Percentiles rank a stretch among this genome's conserved stretches.
These are phyloP conservation scores for Phyllotreta cruciferae DNA, from an alignment of 2,888 invertebrate genomes.

Conservation along the genomic window DNA sequence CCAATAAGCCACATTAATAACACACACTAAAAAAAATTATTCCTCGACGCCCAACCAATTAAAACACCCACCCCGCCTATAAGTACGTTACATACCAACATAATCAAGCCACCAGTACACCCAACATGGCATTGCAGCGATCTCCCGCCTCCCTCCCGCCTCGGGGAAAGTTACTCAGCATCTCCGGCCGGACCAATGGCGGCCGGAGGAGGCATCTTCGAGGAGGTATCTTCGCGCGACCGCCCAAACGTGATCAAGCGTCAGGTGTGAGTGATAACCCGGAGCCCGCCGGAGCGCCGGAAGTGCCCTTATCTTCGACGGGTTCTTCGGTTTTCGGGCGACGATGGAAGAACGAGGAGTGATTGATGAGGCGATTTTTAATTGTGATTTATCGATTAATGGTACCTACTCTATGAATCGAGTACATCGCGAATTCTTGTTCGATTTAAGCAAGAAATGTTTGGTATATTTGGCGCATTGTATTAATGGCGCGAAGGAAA, in stretches of 20 bases:
- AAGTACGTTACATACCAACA: not conserved
- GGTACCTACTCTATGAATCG: too few relatives aligned
- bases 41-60: not conserved
- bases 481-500: not conserved
- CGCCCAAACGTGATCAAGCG: constrained; percentile 61
- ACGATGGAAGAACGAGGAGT: constrained; percentile 1
- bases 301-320: constrained; percentile 53
- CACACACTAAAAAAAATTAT: too few relatives aligned
- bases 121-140: constrained; percentile 36
- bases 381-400: too few relatives aligned
- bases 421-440: too few relatives aligned
- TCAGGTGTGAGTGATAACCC: constrained; percentile 61
- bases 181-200: constrained; percentile 53
- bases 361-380: too few relatives aligned
- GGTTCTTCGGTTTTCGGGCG: constrained; percentile 47
- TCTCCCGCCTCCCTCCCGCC: constrained; percentile 3
- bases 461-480: too few relatives aligned
- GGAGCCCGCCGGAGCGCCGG: constrained; percentile 52
- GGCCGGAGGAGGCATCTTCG: constrained; percentile 54
- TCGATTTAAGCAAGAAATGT: too few relatives aligned
- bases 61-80: constrained; percentile 18
- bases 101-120: constrained; percentile 26
- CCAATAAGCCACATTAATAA: too few relatives aligned
- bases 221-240: constrained; percentile 54
- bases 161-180: constrained; percentile 35